Conservation (phyloP, 1,140 invertebrate genomes). For the Drosophila dunni region DNA sequence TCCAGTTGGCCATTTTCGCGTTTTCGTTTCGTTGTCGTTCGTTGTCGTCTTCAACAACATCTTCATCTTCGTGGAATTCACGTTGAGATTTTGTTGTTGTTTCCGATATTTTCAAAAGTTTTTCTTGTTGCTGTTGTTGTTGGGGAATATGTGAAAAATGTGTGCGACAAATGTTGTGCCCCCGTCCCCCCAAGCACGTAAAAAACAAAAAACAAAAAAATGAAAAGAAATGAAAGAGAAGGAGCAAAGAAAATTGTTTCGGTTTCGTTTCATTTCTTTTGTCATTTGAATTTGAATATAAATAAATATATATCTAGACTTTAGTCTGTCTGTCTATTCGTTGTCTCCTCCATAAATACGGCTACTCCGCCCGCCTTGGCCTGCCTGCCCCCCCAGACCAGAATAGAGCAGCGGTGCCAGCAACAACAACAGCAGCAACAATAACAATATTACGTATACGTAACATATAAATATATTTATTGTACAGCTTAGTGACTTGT, state of each 20-base stretch:
- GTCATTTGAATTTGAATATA: slow-evolving; percentile 78
- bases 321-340: slow-evolving; percentile 59
- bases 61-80: slow-evolving; percentile 55
- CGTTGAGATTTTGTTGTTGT: slow-evolving; percentile 14
- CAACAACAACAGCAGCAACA: slow-evolving; percentile 11
- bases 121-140: slow-evolving; percentile 23
- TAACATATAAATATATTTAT: slow-evolving; percentile 36
- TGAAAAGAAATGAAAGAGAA: slow-evolving; percentile 9
- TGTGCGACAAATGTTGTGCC: slow-evolving; percentile 72
- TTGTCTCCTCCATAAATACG: slow-evolving; percentile 63
- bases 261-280: slow-evolving; percentile 76
- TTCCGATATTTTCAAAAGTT: slow-evolving; percentile 12
- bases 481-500: slow-evolving; percentile 29
- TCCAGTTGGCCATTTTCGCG: neutral
- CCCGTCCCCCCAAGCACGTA: neutral
- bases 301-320: slow-evolving; percentile 74
- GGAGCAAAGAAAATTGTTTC: slow-evolving; percentile 63
- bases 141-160: slow-evolving; percentile 74
- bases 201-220: slow-evolving; percentile 35
- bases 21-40: slow-evolving; percentile 15
- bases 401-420: slow-evolving; percentile 4
- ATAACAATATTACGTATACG: slow-evolving; percentile 54
- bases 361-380: neutral
- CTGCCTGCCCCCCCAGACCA: slow-evolving; percentile 3
- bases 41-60: slow-evolving; percentile 11